A percentile compares a stretch with the other conserved stretches of the same genome.
phyloP scores from a whole-genome alignment of 2,797 vertebrate species.

The Esox masquinongy region DNA sequence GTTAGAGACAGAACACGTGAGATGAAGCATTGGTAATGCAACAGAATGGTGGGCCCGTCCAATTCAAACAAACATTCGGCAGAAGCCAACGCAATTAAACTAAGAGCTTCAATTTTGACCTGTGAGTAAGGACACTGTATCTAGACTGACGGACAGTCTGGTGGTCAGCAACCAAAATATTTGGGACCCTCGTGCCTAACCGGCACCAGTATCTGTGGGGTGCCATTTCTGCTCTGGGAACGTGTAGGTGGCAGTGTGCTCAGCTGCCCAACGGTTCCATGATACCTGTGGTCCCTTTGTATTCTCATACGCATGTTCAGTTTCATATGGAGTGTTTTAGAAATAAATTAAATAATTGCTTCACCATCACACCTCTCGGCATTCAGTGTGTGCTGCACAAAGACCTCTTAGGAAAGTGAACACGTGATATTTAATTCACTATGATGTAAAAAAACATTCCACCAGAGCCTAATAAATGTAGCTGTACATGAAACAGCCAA shows the following conservation, averaged over 20 bases:
- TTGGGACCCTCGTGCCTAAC: too few species aligned
- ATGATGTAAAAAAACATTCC: conserved; percentile 37
- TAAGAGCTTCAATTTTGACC: conserved; percentile 41
- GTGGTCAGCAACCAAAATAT: too few species aligned
- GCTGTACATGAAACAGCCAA: conserved; percentile 52
- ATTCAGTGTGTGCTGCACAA: conserved; percentile 37
- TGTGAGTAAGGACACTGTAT: conserved; percentile 45
- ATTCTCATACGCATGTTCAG: not conserved
- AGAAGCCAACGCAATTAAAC: conserved; percentile 44
- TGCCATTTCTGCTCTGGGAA: not conserved
- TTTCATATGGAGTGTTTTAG: not conserved
- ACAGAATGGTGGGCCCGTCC: conserved; percentile 36
- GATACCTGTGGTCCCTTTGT: not conserved
- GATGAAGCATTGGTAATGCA: conserved; percentile 45
- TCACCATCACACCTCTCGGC: conserved; percentile 6
- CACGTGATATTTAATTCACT: conserved; percentile 35
- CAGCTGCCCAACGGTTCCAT: not conserved
- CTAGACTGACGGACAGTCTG: not conserved
- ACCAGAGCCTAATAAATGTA: conserved; percentile 56
- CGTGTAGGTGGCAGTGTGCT: not conserved
- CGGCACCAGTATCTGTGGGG: not conserved
- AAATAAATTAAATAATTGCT: not conserved
- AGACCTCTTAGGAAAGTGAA: conserved; percentile 49
- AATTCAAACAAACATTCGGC: conserved; percentile 63
- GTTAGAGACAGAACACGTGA: conserved; percentile 27